These are phyloP conservation scores for Salvelinus namaycush DNA, from an alignment of 2,113 vertebrate species.

Conservation along the genomic window DNA sequence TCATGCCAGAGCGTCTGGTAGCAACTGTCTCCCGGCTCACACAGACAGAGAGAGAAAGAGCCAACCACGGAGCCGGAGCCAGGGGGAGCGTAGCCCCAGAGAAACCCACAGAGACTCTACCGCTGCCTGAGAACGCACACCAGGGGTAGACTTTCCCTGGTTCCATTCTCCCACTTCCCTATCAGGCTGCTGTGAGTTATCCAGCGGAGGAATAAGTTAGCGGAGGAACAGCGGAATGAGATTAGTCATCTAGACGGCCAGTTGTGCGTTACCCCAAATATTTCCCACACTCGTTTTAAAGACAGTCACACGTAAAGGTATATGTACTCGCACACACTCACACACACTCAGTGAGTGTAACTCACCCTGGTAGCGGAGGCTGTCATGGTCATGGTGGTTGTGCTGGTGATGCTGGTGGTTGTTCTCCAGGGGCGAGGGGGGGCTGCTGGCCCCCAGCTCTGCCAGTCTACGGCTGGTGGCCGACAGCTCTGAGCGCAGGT, in stretches of 20 bases:
- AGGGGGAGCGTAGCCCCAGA: conserved; percentile 42
- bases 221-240: conserved; percentile 25
- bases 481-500: conserved; percentile 87
- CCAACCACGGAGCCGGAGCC: conserved; percentile 23
- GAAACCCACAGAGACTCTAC: conserved; percentile 41
- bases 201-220: conserved; percentile 21
- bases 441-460: conserved; percentile 80
- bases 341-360: conserved; percentile 21
- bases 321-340: conserved; percentile 11
- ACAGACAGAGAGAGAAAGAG: conserved; percentile 21
- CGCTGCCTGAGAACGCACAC: conserved; percentile 66
- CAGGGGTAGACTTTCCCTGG: conserved; percentile 33
- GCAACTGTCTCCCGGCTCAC: neutral
- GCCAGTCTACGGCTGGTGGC: conserved; percentile 87
- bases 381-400: conserved; percentile 67
- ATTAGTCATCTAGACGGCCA: conserved; percentile 19
- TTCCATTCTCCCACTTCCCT: neutral
- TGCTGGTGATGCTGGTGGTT: conserved; percentile 67
- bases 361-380: conserved; percentile 81
- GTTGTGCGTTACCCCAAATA: conserved; percentile 52
- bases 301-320: conserved; percentile 45
- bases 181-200: conserved; percentile 36
- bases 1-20: neutral
- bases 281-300: conserved; percentile 51
- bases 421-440: conserved; percentile 75